phyloP scores from a whole-genome alignment of 2,888 invertebrate genomes.

The Idaea dimidiata region DNA sequence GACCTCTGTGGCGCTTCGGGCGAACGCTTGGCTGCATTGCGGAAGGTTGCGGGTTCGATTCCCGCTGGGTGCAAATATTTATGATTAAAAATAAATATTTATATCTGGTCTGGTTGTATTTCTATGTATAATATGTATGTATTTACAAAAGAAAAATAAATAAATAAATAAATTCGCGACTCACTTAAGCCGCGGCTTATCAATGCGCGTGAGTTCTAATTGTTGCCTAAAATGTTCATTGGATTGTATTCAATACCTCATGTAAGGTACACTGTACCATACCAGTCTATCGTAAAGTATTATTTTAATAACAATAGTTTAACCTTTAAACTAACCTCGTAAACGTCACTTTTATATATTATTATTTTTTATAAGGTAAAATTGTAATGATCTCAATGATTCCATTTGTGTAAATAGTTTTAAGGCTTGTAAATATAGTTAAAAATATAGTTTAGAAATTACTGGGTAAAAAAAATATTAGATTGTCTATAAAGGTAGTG shows the following conservation, averaged over 20 bases:
- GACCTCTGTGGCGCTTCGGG: no score
- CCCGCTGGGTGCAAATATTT: no score
- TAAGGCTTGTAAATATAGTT: slow-evolving; percentile 67
- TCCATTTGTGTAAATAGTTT: slow-evolving; percentile 77
- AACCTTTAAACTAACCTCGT: slow-evolving; percentile 58
- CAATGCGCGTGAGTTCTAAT: no score
- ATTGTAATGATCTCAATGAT: slow-evolving; percentile 79
- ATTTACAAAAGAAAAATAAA: no score
- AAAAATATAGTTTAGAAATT: slow-evolving; percentile 29
- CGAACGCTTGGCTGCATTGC: no score
- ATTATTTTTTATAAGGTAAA: slow-evolving; percentile 52
- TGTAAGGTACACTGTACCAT: slow-evolving; percentile 47
- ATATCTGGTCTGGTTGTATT: no score
- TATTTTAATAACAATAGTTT: slow-evolving; percentile 63
- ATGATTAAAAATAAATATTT: no score
- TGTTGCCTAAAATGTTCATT: no score
- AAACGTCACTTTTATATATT: slow-evolving; percentile 61
- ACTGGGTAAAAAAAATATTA: slow-evolving; percentile 48
- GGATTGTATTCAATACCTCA: slow-evolving; percentile 54
- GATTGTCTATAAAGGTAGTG: slow-evolving; percentile 46
- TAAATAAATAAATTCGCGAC: no score
- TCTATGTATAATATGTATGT: no score
- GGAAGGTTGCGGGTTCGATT: no score
- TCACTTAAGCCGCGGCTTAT: no score
- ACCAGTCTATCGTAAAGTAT: slow-evolving; percentile 76